Percentiles rank a stretch among this genome's conserved stretches.
Evolutionary conservation across 1,140 invertebrate species (phyloP).

Genomic region (Dolichoris vasculosae): DNA sequence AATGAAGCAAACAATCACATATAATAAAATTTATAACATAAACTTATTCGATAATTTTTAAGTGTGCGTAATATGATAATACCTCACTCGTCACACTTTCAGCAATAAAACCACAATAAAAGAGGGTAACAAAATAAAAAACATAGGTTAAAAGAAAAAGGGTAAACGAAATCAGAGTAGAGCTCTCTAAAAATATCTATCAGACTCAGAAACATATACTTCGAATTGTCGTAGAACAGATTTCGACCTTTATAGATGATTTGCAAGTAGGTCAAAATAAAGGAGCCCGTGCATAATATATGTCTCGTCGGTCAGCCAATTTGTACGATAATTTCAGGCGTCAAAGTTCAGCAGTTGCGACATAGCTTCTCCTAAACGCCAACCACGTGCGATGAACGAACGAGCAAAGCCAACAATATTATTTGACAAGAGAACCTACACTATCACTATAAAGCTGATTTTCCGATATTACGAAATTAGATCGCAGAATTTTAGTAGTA

Average conservation of each 20-base stretch:
- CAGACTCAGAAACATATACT: background rate
- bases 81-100: background rate
- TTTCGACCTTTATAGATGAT: background rate
- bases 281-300: background rate
- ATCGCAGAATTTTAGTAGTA: background rate
- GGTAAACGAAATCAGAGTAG: background rate
- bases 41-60: background rate
- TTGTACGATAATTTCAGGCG: slow-evolving; percentile 2
- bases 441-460: background rate
- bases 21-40: background rate
- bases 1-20: background rate
- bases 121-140: no score
- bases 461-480: slow-evolving; percentile 8
- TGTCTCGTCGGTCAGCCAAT: slow-evolving; percentile 3
- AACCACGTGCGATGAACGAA: background rate
- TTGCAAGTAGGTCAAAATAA: background rate
- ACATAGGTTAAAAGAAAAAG: no score
- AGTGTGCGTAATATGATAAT: background rate
- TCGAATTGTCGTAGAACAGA: background rate
- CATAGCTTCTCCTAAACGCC: background rate
- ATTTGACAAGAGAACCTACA: background rate
- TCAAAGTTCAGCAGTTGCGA: background rate
- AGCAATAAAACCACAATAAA: background rate
- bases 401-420: background rate
- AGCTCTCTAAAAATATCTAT: background rate